Conservation (phyloP, 2,797 vertebrate species). For the Paguma larvata region DNA sequence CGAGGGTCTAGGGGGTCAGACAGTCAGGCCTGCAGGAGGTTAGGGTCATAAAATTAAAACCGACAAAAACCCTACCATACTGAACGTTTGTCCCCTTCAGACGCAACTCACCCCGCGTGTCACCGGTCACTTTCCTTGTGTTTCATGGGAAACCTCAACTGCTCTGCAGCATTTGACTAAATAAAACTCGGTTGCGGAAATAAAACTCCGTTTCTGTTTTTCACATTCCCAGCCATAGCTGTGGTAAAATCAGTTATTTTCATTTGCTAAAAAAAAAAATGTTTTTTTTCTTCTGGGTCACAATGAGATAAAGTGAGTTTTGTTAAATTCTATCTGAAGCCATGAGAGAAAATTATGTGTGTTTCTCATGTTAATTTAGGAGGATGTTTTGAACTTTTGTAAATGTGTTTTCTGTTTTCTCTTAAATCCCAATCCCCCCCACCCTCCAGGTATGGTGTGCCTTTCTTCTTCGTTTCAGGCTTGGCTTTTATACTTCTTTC, state of each 20-base stretch:
- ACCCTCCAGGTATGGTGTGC: neutral
- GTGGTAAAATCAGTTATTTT: conserved; percentile 36
- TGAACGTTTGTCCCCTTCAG: neutral
- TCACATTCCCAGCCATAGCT: neutral
- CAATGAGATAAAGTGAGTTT: neutral
- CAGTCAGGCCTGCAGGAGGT: neutral
- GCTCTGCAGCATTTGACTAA: neutral
- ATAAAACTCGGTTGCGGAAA: neutral
- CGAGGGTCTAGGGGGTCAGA: neutral
- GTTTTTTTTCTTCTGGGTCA: neutral
- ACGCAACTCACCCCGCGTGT: neutral
- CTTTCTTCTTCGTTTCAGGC: conserved; percentile 27
- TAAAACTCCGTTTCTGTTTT: neutral
- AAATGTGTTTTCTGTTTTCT: conserved; percentile 29
- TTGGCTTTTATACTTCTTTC: neutral
- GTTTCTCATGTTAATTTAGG: neutral
- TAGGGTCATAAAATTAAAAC: neutral
- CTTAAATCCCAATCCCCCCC: neutral
- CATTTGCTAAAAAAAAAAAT: neutral
- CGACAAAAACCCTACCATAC: too few species aligned
- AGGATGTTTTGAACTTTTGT: conserved; percentile 30
- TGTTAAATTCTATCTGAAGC: neutral
- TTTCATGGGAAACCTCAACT: neutral
- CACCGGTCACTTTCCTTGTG: neutral
- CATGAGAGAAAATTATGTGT: neutral